These are phyloP conservation scores for Heliconius cydno DNA, from an alignment of 2,888 invertebrate genomes.

Conservation along the genomic window DNA sequence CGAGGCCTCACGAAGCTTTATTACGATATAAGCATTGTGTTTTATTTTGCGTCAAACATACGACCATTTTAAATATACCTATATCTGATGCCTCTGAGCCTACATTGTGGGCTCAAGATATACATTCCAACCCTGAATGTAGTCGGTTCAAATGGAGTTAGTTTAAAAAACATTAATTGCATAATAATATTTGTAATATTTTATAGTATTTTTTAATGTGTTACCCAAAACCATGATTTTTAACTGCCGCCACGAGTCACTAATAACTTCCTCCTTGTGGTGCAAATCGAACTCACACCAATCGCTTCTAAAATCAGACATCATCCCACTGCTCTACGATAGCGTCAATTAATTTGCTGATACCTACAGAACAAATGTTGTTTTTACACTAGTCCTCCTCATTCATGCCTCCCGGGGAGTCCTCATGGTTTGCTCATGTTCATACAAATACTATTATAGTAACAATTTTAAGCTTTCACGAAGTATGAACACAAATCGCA, in stretches of 20 bases:
- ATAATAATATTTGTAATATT: no score
- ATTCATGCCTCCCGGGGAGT: background rate
- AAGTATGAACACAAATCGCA: conserved; percentile 26
- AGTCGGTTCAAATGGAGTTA: background rate
- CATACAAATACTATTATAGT: background rate
- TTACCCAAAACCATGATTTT: no score
- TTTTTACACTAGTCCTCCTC: background rate
- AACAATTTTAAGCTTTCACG: conserved; percentile 1
- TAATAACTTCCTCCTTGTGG: no score
- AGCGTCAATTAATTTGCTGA: no score
- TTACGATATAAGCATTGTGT: conserved; percentile 22
- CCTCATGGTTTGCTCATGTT: background rate
- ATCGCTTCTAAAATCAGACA: no score
- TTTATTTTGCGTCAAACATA: conserved; percentile 24
- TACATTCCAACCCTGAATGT: background rate
- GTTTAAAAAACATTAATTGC: background rate
- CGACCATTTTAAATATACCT: conserved; percentile 22
- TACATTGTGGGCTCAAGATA: conserved; percentile 6
- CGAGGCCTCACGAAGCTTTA: conserved; percentile 18
- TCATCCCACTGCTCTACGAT: no score
- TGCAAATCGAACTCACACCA: no score
- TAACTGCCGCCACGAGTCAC: no score
- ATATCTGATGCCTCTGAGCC: conserved; percentile 15
- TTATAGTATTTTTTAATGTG: no score
- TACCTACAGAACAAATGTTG: no score